Conservation (phyloP, 2,113 vertebrate genomes). For the Helogale parvula region DNA sequence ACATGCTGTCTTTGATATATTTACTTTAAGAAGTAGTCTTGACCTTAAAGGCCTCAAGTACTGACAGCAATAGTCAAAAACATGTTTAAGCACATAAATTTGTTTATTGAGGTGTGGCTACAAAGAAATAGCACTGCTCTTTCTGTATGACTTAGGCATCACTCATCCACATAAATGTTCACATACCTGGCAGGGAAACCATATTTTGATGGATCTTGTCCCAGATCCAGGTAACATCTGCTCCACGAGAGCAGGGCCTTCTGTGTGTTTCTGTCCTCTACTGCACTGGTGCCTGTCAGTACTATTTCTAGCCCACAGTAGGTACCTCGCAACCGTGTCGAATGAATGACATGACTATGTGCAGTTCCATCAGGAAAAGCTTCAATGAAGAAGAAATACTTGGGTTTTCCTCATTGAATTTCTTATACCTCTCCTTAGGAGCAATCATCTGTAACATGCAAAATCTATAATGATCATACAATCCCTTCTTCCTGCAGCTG, state of each 20-base stretch:
- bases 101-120: neutral
- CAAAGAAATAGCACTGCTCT: neutral
- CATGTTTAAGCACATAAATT: slow-evolving; percentile 48
- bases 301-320: neutral
- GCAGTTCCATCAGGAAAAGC: neutral
- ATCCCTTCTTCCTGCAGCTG: neutral
- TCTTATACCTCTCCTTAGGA: neutral
- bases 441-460: neutral
- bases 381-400: neutral
- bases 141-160: neutral
- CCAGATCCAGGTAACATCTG: neutral
- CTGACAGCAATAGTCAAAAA: neutral
- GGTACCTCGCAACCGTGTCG: neutral
- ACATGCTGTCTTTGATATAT: neutral
- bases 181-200: neutral
- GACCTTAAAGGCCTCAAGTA: slow-evolving; percentile 2
- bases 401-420: neutral
- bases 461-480: neutral
- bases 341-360: neutral
- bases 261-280: neutral
- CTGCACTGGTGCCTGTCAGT: neutral
- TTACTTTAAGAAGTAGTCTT: neutral
- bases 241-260: neutral
- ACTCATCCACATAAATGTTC: neutral
- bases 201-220: neutral